Conservation (phyloP, 2,113 vertebrate genomes). For the Beaufortia kweichowensis region DNA sequence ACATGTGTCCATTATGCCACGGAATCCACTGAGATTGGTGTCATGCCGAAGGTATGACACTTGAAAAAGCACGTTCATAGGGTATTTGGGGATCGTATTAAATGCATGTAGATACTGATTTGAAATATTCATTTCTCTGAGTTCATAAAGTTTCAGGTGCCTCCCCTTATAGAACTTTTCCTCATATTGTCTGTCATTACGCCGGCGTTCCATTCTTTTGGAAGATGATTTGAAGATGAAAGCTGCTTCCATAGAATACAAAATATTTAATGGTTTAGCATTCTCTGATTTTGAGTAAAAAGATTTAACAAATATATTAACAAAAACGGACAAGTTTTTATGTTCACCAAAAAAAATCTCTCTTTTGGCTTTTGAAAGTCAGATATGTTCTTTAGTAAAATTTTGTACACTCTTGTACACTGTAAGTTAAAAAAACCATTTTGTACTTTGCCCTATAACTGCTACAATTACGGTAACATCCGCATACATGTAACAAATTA, state of each 20-base stretch:
- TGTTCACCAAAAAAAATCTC: too few relatives aligned
- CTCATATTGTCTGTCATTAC: not conserved
- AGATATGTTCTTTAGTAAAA: not conserved
- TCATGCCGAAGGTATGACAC: conserved; percentile 22
- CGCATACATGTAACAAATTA: too few relatives aligned
- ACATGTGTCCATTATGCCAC: not conserved
- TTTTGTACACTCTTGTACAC: not conserved
- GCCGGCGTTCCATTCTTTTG: not conserved
- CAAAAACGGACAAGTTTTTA: not conserved
- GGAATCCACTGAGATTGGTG: conserved; percentile 11
- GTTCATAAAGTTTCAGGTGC: conserved; percentile 6
- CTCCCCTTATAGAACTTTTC: not conserved
- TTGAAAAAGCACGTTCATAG: not conserved
- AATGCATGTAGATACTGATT: not conserved
- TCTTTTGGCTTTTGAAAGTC: too few relatives aligned
- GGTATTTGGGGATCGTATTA: not conserved
- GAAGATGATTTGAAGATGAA: not conserved
- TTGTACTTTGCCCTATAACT: not conserved
- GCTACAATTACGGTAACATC: not conserved
- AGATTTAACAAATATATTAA: not conserved
- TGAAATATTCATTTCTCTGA: not conserved
- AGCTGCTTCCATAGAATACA: not conserved
- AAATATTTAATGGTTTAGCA: not conserved
- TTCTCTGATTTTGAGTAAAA: not conserved
- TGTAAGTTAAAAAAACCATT: not conserved